phyloP scores from a whole-genome alignment of 2,888 invertebrate genomes.

The Lepidocyrtinus sp. region DNA sequence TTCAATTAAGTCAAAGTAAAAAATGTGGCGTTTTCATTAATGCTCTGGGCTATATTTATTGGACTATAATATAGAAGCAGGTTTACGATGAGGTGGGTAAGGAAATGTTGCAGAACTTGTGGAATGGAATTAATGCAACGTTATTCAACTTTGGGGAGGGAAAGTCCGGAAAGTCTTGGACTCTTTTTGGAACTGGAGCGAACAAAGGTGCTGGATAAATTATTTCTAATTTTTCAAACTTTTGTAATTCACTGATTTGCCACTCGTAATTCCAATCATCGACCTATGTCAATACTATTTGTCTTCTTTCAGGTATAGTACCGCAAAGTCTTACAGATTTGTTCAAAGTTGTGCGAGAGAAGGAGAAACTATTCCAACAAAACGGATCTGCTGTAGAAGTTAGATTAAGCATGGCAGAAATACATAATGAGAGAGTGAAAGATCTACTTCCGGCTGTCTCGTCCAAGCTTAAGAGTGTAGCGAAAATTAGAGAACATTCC shows the following conservation, averaged over 20 bases:
- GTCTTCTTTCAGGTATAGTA: constrained; percentile 77
- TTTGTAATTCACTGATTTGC: constrained; percentile 14
- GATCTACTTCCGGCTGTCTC: constrained; percentile 73
- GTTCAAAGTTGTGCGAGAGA: constrained; percentile 74
- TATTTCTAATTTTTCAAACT: constrained; percentile 4
- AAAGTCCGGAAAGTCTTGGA: constrained; percentile 77
- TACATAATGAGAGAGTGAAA: constrained; percentile 76
- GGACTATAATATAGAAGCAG: too few relatives aligned
- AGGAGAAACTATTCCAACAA: constrained; percentile 71
- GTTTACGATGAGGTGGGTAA: constrained; percentile 75
- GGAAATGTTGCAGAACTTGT: constrained; percentile 76
- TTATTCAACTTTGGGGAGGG: constrained; percentile 77
- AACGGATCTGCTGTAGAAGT: constrained; percentile 74
- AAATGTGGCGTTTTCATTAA: neutral
- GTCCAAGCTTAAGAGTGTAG: constrained; percentile 72
- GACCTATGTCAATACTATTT: too few relatives aligned
- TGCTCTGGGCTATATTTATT: neutral
- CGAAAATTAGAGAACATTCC: constrained; percentile 76
- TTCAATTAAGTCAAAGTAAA: neutral
- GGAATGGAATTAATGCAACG: constrained; percentile 76
- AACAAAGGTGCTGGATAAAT: constrained; percentile 74
- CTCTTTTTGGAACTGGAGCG: constrained; percentile 76
- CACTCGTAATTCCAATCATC: too few relatives aligned
- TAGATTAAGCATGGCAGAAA: constrained; percentile 76
- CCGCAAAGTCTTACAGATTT: constrained; percentile 75